Evolutionary conservation across 2,113 vertebrate species (phyloP), one percentile per base, ranked within the genome.

Genomic region (Silurus asotus): DNA sequence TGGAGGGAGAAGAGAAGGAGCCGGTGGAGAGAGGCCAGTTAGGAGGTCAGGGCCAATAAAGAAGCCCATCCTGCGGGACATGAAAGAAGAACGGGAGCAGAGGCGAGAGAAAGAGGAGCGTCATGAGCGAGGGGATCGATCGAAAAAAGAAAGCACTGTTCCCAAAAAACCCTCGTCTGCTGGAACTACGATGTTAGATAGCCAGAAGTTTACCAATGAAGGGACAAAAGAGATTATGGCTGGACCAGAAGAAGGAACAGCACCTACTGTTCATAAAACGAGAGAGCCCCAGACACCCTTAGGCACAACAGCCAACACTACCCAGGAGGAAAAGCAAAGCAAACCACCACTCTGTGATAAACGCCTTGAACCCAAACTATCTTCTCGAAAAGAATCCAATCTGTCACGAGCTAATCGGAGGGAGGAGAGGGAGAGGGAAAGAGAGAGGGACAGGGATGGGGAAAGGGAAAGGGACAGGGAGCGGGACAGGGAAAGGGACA

Each of bases 81-180:
- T 99, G 97, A 99, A 98, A 90, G 98, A 99, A 82, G 98, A 99
- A 85, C 93, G 98, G 0, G 98, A 99, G 83, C 97, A 98, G 88
- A 95, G 96, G 85, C 97, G 96, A 87, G 97, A 99, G 88, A 96
- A 96, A 14, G 98, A 99, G 87, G 97, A 96, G 88, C 94, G 90
- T 28, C 94, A 90, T 0, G 97, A 98, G 85, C 96, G 96, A 89
- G 94, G 89, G 45, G 91, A 93, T 59, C 89, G 96, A 95, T 91
- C 90, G 90, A n/a, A 85, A 97, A 96, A 95, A 97, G 93, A 94
- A 87, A 92, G 82, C 15, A 55, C 23, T 58, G 2, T 65, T 45
- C 4, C 89, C 87, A 93, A 93, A 92, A 75, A 89, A 90, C 84
- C 91, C 20, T 14, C 58, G 13, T 90, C 92, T 90, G 87, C 90